Percentiles rank a stretch among this genome's conserved stretches.
Conservation (phyloP, 2,797 vertebrate genomes). For the Helarctos malayanus region DNA sequence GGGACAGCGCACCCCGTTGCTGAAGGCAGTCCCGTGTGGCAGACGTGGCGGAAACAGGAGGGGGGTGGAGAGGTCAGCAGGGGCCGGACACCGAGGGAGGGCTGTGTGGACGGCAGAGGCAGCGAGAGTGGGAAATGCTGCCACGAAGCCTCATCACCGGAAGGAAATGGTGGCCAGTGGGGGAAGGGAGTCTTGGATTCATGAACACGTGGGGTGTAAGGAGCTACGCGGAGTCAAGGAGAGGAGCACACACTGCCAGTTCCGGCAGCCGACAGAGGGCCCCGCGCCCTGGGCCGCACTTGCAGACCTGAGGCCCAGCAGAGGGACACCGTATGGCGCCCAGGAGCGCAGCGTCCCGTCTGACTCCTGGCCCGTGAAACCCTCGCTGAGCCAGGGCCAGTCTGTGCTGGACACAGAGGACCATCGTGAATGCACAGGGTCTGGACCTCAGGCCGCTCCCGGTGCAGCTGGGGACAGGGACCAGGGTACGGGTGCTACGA, state of each 20-base stretch:
- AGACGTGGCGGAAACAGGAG: neutral
- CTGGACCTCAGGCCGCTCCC: neutral
- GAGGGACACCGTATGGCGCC: neutral
- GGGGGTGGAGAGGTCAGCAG: too few species aligned
- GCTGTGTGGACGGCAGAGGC: neutral
- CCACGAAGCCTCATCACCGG: neutral
- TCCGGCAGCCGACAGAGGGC: neutral
- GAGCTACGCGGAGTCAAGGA: accelerated
- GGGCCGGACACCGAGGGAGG: neutral
- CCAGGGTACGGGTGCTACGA: neutral
- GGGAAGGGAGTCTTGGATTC: neutral
- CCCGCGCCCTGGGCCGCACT: neutral
- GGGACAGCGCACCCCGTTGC: accelerated
- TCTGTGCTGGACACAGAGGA: neutral
- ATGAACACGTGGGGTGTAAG: neutral
- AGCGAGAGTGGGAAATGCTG: neutral
- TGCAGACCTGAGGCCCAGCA: too few species aligned
- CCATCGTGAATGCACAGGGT: too few species aligned
- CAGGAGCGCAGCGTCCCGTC: accelerated
- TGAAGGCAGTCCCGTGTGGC: neutral
- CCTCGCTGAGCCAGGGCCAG: neutral
- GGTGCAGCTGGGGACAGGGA: neutral
- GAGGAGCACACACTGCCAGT: neutral
- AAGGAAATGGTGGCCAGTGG: neutral
- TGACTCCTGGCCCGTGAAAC: neutral